Conservation (phyloP, 2,797 vertebrate genomes). For the Pangasius sanitwongsei region DNA sequence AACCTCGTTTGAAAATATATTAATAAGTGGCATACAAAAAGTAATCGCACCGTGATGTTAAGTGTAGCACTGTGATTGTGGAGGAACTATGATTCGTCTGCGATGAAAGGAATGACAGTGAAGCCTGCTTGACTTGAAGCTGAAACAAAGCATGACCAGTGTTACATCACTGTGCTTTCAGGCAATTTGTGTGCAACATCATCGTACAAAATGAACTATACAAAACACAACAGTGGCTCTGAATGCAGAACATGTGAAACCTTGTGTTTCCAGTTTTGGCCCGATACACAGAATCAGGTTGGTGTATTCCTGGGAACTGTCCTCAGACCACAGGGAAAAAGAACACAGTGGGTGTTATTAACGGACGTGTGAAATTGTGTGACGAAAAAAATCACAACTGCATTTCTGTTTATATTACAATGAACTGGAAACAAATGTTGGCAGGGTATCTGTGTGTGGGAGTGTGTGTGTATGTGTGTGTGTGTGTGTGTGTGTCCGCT, state of each 20-base stretch:
- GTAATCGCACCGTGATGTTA: too few relatives aligned
- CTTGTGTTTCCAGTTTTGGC: neutral
- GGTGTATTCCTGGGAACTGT: neutral
- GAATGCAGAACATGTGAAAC: neutral
- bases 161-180: neutral
- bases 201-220: neutral
- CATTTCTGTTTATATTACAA: conserved; percentile 8
- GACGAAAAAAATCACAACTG: conserved; percentile 12
- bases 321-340: neutral
- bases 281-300: neutral
- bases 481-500: neutral
- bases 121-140: neutral
- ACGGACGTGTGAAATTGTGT: neutral
- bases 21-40: neutral
- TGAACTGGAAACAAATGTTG: neutral
- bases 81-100: too few relatives aligned
- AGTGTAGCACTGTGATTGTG: too few relatives aligned
- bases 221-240: neutral
- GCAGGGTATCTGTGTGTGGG: neutral
- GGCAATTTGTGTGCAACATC: neutral
- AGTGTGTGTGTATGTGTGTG: neutral
- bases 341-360: neutral
- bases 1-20: too few relatives aligned
- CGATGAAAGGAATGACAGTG: neutral
- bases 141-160: neutral